phyloP scores from a whole-genome alignment of 1,140 invertebrate species.

The Calliopsis andreniformis region DNA sequence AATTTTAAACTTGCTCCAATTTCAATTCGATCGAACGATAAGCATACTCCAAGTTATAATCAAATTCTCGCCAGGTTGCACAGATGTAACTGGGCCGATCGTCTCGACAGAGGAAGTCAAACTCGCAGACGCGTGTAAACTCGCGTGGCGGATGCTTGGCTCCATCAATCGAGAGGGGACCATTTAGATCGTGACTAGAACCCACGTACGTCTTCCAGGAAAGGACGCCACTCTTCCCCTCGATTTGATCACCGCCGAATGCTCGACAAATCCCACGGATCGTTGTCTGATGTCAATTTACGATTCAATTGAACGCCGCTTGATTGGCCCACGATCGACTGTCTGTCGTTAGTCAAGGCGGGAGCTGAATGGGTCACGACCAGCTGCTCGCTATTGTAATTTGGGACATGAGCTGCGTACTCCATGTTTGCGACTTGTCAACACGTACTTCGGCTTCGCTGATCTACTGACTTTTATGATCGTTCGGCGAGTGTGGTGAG shows the following conservation, averaged over 20 bases:
- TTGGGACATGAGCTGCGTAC: conserved; percentile 36
- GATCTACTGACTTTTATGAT: not conserved
- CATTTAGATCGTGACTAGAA: not conserved
- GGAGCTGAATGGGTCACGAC: conserved; percentile 25
- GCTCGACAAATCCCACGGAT: not conserved
- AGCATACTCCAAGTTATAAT: conserved; percentile 44
- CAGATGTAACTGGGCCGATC: conserved; percentile 1
- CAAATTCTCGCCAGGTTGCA: conserved; percentile 31
- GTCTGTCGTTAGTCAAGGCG: conserved; percentile 36
- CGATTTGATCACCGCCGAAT: not conserved
- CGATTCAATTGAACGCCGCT: conserved; percentile 54
- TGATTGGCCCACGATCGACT: conserved; percentile 48
- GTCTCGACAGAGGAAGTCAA: not conserved
- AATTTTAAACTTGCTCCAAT: conserved; percentile 32
- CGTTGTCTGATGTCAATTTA: conserved; percentile 45
- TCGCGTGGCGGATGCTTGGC: not conserved
- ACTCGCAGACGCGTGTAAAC: conserved; percentile 19
- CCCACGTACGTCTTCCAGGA: not conserved
- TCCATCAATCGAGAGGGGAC: not conserved
- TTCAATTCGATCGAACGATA: conserved; percentile 36
- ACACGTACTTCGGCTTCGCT: conserved; percentile 11
- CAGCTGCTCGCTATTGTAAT: conserved; percentile 39
- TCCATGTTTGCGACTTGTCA: conserved; percentile 42
- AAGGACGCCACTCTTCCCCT: conserved; percentile 1
- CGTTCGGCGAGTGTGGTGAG: not conserved